Evolutionary conservation across 2,113 vertebrate species (phyloP).

Genomic region (Oncorhynchus masou): DNA sequence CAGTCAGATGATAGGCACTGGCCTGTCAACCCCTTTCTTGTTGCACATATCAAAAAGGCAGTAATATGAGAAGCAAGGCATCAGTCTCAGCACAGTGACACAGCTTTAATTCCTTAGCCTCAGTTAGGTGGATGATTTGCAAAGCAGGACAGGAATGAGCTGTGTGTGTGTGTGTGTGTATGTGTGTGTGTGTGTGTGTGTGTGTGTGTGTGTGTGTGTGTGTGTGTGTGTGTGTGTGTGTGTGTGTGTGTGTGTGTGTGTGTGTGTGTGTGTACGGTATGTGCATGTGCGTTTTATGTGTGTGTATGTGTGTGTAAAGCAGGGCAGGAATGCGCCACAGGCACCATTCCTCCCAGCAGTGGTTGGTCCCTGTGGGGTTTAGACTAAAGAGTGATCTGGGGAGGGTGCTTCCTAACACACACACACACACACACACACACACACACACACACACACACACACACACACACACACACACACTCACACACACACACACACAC

Average conservation of each 20-base stretch:
- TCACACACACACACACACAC: not conserved
- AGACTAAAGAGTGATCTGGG: conserved; percentile 15
- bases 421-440: not conserved
- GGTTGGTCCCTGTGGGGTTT: conserved; percentile 19
- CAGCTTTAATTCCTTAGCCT: conserved; percentile 53
- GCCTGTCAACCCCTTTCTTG: conserved; percentile 36
- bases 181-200: no score
- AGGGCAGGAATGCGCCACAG: conserved; percentile 39
- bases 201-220: no score
- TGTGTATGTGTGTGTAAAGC: conserved; percentile 53
- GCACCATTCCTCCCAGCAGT: conserved; percentile 34
- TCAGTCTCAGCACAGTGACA: conserved; percentile 52
- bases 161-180: not conserved
- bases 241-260: no score
- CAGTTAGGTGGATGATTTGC: conserved; percentile 56
- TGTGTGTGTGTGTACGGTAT: no score
- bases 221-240: no score
- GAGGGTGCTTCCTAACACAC: conserved; percentile 20
- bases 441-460: not conserved
- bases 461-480: not conserved
- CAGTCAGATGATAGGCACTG: conserved; percentile 37
- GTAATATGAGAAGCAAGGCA: conserved; percentile 33
- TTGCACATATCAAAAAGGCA: conserved; percentile 37
- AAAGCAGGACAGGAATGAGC: conserved; percentile 41
- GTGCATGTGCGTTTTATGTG: no score